phyloP scores from a whole-genome alignment of 2,888 invertebrate species.

The Troides aeacus region DNA sequence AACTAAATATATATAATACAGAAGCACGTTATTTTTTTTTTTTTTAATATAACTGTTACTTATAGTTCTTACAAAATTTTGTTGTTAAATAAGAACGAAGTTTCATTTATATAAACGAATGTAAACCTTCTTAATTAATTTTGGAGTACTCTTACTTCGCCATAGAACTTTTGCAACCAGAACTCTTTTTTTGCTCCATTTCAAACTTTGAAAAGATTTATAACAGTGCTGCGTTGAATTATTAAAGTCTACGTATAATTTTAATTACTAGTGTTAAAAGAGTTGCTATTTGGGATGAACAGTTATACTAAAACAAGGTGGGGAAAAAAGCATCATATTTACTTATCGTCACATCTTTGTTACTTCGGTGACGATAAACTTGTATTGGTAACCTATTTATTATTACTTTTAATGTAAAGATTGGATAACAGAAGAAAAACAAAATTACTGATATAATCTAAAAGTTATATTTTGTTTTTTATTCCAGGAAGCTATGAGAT shows the following conservation, averaged over 20 bases:
- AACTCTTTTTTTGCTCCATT: constrained; percentile 20
- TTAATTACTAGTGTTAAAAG: neutral
- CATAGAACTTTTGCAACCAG: constrained; percentile 18
- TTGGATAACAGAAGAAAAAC: no score
- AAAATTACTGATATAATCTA: neutral
- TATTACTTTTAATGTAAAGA: no score
- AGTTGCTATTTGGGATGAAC: neutral
- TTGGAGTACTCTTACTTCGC: constrained; percentile 14
- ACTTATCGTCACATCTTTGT: no score
- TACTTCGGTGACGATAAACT: no score
- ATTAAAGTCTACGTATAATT: constrained; percentile 8
- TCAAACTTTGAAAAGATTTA: constrained; percentile 20
- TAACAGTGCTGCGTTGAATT: constrained; percentile 22
- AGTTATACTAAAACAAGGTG: neutral
- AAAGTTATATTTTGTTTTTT: no score
- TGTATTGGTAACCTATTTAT: no score
- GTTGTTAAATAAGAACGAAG: neutral
- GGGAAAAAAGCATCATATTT: no score
- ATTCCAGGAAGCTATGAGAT: no score
- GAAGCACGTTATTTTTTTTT: no score
- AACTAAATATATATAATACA: no score
- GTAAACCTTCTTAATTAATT: constrained; percentile 16
- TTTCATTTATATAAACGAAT: constrained; percentile 10
- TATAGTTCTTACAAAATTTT: neutral
- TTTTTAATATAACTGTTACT: neutral